Conservation (phyloP, 2,888 invertebrate species). For the Neoascia interrupta region DNA sequence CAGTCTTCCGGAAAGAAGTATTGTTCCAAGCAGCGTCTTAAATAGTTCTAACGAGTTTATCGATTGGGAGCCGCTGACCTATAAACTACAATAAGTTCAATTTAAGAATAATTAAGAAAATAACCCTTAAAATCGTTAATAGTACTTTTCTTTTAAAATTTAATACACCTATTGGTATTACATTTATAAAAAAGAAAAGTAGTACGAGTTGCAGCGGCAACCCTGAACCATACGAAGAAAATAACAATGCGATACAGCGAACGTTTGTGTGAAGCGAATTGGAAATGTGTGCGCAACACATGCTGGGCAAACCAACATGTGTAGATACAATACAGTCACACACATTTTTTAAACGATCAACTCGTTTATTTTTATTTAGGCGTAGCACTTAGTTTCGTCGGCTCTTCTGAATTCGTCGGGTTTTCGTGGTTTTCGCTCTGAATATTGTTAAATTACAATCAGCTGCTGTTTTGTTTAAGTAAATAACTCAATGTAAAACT, state of each 20-base stretch:
- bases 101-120: too few species aligned
- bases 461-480: neutral
- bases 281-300: slow-evolving; percentile 49
- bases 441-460: slow-evolving; percentile 13
- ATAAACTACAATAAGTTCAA: too few species aligned
- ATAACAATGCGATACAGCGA: slow-evolving; percentile 6
- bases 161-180: too few species aligned
- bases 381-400: slow-evolving; percentile 52
- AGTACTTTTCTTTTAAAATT: too few species aligned
- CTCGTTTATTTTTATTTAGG: slow-evolving; percentile 62
- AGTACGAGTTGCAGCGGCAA: too few species aligned
- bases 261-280: neutral
- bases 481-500: neutral
- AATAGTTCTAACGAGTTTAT: too few species aligned
- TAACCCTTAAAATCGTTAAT: too few species aligned
- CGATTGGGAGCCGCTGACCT: too few species aligned
- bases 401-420: slow-evolving; percentile 55
- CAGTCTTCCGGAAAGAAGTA: too few species aligned
- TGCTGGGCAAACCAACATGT: slow-evolving; percentile 24
- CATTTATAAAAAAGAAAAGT: too few species aligned
- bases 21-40: too few species aligned
- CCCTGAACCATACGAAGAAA: neutral
- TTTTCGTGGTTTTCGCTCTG: slow-evolving; percentile 23
- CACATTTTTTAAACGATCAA: slow-evolving; percentile 55
- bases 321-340: slow-evolving; percentile 37